Conservation (phyloP, 2,888 invertebrate species). For the Rhagophthalmus giganteus region DNA sequence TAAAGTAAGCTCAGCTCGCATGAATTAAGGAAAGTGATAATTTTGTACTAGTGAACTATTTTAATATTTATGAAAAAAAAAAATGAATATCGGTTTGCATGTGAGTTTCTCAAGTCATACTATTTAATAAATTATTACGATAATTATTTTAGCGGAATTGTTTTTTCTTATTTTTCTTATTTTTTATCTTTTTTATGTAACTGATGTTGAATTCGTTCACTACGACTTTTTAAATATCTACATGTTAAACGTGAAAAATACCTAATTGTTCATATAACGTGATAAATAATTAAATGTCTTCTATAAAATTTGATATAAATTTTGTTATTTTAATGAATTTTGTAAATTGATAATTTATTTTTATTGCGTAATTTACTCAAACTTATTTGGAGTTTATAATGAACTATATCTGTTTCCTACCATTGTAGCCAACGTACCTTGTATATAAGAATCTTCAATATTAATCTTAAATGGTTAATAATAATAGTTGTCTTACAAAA, state of each 20-base stretch:
- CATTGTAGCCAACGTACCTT: slow-evolving; percentile 13
- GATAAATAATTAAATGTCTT: too few species aligned
- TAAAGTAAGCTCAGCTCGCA: slow-evolving; percentile 53
- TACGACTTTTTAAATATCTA: too few species aligned
- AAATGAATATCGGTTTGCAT: slow-evolving; percentile 48
- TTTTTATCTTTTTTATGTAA: slow-evolving; percentile 19
- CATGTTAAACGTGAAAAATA: too few species aligned
- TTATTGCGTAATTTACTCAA: too few species aligned
- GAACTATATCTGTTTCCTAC: slow-evolving; percentile 8
- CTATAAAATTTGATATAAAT: too few species aligned
- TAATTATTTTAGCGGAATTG: slow-evolving; percentile 19
- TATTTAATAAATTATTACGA: slow-evolving; percentile 33
- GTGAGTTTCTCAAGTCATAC: slow-evolving; percentile 53
- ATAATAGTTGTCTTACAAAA: slow-evolving; percentile 19
- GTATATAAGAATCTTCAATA: slow-evolving; percentile 22
- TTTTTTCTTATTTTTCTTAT: slow-evolving; percentile 11
- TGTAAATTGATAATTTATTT: too few species aligned
- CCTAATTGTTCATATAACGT: too few species aligned
- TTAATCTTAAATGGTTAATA: slow-evolving; percentile 26
- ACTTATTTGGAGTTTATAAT: slow-evolving; percentile 4
- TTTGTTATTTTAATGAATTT: too few species aligned
- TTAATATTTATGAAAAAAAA: slow-evolving; percentile 52
- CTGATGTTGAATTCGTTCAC: too few species aligned
- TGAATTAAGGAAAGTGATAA: slow-evolving; percentile 55
- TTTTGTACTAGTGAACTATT: slow-evolving; percentile 56